Evolutionary conservation across 2,113 vertebrate species (phyloP).

Genomic region (Cynoglossus semilaevis): DNA sequence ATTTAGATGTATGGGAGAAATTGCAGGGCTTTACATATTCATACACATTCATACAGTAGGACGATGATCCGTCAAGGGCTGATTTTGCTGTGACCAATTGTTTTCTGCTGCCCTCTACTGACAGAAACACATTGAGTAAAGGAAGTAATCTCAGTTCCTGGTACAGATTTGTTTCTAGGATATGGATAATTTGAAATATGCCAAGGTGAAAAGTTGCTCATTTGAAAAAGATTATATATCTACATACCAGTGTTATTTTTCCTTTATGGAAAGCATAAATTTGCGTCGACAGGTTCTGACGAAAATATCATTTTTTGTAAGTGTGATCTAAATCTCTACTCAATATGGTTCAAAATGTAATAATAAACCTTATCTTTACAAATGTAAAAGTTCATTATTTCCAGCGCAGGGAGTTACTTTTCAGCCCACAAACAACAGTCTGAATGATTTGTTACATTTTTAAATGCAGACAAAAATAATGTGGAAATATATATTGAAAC

Average conservation of each 20-base stretch:
- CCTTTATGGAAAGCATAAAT: too few species aligned
- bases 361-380: too few species aligned
- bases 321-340: too few species aligned
- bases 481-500: too few species aligned
- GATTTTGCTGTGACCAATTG: conserved; percentile 33
- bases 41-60: neutral
- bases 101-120: conserved; percentile 70
- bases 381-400: too few species aligned
- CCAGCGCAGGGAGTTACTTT: too few species aligned
- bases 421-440: too few species aligned
- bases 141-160: neutral
- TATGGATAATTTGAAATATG: neutral
- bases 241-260: neutral
- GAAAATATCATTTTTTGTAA: too few species aligned
- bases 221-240: neutral
- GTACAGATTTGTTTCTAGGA: neutral
- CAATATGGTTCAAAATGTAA: too few species aligned
- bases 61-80: neutral
- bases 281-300: too few species aligned
- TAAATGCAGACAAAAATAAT: too few species aligned
- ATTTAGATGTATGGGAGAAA: neutral
- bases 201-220: neutral
- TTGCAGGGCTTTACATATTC: neutral
- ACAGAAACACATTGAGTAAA: conserved; percentile 20
- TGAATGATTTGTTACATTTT: too few species aligned